These are phyloP conservation scores for Drosophila gaucha DNA, from an alignment of 2,888 invertebrate genomes.

Conservation along the genomic window DNA sequence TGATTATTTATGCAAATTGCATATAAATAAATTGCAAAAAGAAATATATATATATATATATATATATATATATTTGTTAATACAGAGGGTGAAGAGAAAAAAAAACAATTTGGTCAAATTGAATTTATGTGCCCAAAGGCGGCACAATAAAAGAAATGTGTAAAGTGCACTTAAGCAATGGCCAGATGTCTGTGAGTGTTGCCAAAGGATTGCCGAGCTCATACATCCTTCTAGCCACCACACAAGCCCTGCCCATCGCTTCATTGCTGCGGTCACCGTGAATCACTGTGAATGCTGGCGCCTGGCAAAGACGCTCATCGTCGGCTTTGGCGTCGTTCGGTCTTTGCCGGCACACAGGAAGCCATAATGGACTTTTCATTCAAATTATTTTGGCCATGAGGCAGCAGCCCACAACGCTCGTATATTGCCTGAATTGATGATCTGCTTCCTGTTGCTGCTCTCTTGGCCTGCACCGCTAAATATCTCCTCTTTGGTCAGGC, in stretches of 20 bases:
- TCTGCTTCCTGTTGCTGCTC: conserved; percentile 68
- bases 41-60: conserved; percentile 23
- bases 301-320: conserved; percentile 65
- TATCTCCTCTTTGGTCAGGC: conserved; percentile 31
- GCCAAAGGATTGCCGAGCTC: conserved; percentile 56
- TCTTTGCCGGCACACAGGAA: conserved; percentile 70
- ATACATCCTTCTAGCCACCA: conserved; percentile 21
- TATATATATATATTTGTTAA: background rate
- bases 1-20: conserved; percentile 82
- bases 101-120: conserved; percentile 73
- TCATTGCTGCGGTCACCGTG: conserved; percentile 65
- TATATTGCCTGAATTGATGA: conserved; percentile 76
- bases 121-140: conserved; percentile 74
- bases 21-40: conserved; percentile 70
- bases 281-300: conserved; percentile 73
- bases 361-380: conserved; percentile 84
- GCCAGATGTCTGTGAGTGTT: conserved; percentile 22
- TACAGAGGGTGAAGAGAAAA: conserved; percentile 1
- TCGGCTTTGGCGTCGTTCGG: conserved; percentile 48
- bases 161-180: conserved; percentile 76
- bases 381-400: conserved; percentile 80
- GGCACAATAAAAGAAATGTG: conserved; percentile 69
- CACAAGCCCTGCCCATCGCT: background rate
- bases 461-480: conserved; percentile 34
- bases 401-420: conserved; percentile 34